A percentile compares a stretch with the other conserved stretches of the same genome.
Evolutionary conservation across 1,140 invertebrate species (phyloP).

Genomic region (Grapholita molesta): DNA sequence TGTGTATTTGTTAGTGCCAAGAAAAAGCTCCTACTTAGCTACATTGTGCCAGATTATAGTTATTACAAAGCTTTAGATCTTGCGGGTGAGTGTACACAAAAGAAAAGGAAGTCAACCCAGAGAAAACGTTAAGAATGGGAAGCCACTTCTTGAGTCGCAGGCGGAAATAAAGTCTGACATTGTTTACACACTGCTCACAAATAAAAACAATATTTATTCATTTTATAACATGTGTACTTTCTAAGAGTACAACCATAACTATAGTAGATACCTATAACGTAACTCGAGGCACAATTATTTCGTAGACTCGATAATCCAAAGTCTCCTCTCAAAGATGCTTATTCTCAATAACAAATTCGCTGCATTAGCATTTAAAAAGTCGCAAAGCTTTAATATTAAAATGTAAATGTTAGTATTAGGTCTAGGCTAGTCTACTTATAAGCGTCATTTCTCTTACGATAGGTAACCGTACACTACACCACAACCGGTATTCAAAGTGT

Average conservation of each 20-base stretch:
- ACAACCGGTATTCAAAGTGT: too few species aligned
- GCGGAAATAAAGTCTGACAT: not conserved
- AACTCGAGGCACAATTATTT: too few species aligned
- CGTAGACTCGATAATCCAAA: too few species aligned
- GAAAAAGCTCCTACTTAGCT: not conserved
- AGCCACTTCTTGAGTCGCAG: not conserved
- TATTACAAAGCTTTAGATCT: not conserved
- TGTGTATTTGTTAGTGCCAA: not conserved
- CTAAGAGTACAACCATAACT: too few species aligned
- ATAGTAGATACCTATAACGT: too few species aligned
- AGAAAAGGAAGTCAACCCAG: not conserved
- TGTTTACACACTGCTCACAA: not conserved
- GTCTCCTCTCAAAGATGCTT: too few species aligned
- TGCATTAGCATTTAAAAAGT: not conserved
- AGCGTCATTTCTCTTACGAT: too few species aligned
- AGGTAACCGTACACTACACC: too few species aligned
- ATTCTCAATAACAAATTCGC: too few species aligned
- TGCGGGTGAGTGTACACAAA: not conserved
- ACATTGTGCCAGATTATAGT: not conserved
- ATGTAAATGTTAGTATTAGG: not conserved
- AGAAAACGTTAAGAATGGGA: not conserved
- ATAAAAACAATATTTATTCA: not conserved
- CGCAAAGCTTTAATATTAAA: not conserved
- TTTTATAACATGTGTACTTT: too few species aligned
- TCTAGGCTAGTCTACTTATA: too few species aligned